A percentile compares a stretch with the other conserved stretches of the same genome.
phyloP scores from a whole-genome alignment of 1,140 invertebrate species.

The Polypedilum vanderplanki region DNA sequence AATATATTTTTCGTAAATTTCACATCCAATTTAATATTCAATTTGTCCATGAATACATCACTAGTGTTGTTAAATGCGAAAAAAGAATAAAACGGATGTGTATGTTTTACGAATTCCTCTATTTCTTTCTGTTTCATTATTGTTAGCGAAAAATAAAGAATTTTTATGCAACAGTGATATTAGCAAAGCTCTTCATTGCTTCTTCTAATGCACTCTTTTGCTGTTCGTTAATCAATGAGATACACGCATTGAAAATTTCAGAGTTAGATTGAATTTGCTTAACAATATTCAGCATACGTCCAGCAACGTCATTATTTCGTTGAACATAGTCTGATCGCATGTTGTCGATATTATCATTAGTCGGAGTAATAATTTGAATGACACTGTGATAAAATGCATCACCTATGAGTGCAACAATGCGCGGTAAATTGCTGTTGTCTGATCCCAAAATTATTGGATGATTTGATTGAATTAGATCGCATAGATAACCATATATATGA shows the following conservation, averaged over 20 bases:
- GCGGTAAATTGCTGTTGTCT: slow-evolving; percentile 83
- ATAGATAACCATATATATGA: slow-evolving; percentile 90
- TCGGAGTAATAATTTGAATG: slow-evolving; percentile 49
- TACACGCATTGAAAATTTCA: slow-evolving; percentile 74
- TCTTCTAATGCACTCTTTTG: slow-evolving; percentile 74
- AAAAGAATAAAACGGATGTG: no score
- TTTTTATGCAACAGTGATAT: slow-evolving; percentile 21
- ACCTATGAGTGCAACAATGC: slow-evolving; percentile 80
- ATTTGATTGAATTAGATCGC: slow-evolving; percentile 88
- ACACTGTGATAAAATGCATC: slow-evolving; percentile 80
- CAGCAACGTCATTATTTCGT: slow-evolving; percentile 53
- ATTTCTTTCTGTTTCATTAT: no score
- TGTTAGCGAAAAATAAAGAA: not conserved
- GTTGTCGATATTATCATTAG: not conserved
- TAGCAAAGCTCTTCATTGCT: slow-evolving; percentile 40
- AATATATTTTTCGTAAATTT: no score
- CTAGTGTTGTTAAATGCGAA: no score
- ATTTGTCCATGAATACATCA: no score
- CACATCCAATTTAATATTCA: no score
- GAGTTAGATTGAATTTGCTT: slow-evolving; percentile 65
- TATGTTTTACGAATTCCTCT: no score
- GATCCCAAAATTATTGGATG: slow-evolving; percentile 78
- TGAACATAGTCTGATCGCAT: slow-evolving; percentile 37
- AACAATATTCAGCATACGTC: slow-evolving; percentile 61
- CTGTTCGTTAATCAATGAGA: slow-evolving; percentile 64